phyloP scores from a whole-genome alignment of 2,888 invertebrate genomes.

The Archips crataeganus region DNA sequence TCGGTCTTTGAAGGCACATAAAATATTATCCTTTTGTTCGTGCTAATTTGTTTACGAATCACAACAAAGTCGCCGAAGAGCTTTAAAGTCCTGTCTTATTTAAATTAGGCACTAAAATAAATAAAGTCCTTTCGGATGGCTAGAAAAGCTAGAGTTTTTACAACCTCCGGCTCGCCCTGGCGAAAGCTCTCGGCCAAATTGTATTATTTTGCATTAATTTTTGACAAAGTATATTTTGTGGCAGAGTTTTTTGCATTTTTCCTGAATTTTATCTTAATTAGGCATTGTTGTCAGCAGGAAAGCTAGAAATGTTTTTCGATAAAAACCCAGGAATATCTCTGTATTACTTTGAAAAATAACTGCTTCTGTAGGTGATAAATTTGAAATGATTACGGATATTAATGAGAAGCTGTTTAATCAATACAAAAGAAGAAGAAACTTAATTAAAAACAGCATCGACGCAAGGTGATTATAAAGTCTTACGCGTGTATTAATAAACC shows the following conservation, averaged over 20 bases:
- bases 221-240: constrained; percentile 74
- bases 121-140: constrained; percentile 69
- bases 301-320: background rate
- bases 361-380: background rate
- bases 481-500: constrained; percentile 41
- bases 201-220: constrained; percentile 85
- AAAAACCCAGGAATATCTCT: background rate
- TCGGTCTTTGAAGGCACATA: constrained; percentile 37
- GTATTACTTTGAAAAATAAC: background rate
- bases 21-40: constrained; percentile 64
- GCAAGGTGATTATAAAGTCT: constrained; percentile 36
- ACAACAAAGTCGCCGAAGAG: constrained; percentile 76
- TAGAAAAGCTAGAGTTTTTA: constrained; percentile 67
- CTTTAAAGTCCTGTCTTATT: constrained; percentile 78
- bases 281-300: constrained; percentile 22
- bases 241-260: constrained; percentile 56
- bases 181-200: constrained; percentile 78
- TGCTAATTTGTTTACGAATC: constrained; percentile 80
- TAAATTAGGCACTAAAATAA: constrained; percentile 83
- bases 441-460: constrained; percentile 36
- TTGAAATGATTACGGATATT: constrained; percentile 27
- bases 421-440: constrained; percentile 28
- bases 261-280: constrained; percentile 47
- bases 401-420: constrained; percentile 35
- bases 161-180: constrained; percentile 65